Base-by-base conservation (phyloP, 2,113 vertebrate species). In the Euleptes europaea region DNA sequence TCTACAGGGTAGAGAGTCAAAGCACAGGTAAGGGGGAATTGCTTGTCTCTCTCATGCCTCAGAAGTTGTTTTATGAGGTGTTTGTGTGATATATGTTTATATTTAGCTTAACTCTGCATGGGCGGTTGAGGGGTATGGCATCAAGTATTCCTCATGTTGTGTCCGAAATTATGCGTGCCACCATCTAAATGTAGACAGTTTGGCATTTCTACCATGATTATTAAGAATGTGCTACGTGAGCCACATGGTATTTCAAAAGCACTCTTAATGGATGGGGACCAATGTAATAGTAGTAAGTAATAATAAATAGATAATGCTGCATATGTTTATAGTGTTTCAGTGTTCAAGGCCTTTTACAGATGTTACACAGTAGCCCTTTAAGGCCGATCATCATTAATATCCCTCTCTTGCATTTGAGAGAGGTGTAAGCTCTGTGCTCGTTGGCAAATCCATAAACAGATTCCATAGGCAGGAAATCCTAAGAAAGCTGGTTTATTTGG, bases 241-340 rank as follows among this genome's bases (percentile, higher is more conserved):
- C 57, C 86, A 90, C 67, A 65, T 84, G 79, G 82, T 69, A n/a
- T 28, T 91, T 85, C 70, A 84, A n/a, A 14, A 3, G 51, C 44
- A 84, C 90, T 57, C 85, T 31, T 83, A 79, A 33, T 42, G 63
- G 65, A 51, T 90, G 31, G 38, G 6, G 90, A 26, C 21, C 47
- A 54, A 33, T 49, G 19, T 69, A 54, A 54, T 54, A n/a, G n/a
- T n/a, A n/a, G n/a, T n/a, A n/a, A 19, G 51, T 54, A 54, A 17
- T 54, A 54, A 54, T 54, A 54, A 54, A 54, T 54, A 54, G 17
- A 15, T 54, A 54, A 54, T 54, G 17, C 15, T 54, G 51, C 14
- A 19, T 54, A 54, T 8, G 51, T 54, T 15, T 54, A 54, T 12
- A 10, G 49, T 51, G 49, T 51, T 51, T 51, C 51, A 17, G 2